Conservation (phyloP, 2,113 vertebrate genomes). For the Cebus imitator region DNA sequence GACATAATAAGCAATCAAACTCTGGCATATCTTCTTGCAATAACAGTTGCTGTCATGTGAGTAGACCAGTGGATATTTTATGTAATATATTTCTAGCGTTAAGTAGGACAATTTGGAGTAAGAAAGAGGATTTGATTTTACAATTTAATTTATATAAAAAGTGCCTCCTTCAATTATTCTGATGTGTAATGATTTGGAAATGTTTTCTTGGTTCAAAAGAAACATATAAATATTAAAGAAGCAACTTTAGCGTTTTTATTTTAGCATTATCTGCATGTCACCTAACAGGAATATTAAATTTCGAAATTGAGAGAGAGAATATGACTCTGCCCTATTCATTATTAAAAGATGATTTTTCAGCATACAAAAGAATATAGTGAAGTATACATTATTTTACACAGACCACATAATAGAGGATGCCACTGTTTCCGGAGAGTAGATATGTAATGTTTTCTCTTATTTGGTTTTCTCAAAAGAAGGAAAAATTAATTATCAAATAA, state of each 20-base stretch:
- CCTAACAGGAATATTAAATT: background rate
- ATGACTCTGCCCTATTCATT: background rate
- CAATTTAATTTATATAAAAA: background rate
- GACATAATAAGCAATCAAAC: background rate
- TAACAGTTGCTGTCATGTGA: background rate
- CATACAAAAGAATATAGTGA: background rate
- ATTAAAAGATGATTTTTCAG: background rate
- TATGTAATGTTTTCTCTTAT: background rate
- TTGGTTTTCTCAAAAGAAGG: slow-evolving; percentile 18
- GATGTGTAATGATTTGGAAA: background rate
- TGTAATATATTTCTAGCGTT: background rate
- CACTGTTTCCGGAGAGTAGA: background rate
- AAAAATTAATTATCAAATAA: slow-evolving; percentile 20
- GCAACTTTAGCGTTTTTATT: background rate
- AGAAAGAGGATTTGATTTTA: background rate
- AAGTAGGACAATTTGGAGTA: background rate
- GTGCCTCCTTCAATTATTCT: background rate
- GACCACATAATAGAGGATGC: background rate
- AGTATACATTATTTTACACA: background rate
- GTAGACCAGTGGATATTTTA: background rate
- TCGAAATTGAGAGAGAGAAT: background rate
- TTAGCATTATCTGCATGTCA: background rate
- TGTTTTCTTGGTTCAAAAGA: background rate
- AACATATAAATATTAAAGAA: background rate
- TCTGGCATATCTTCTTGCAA: background rate